These are phyloP conservation scores for Tipula confusa DNA, from an alignment of 2,888 invertebrate species.

Conservation along the genomic window DNA sequence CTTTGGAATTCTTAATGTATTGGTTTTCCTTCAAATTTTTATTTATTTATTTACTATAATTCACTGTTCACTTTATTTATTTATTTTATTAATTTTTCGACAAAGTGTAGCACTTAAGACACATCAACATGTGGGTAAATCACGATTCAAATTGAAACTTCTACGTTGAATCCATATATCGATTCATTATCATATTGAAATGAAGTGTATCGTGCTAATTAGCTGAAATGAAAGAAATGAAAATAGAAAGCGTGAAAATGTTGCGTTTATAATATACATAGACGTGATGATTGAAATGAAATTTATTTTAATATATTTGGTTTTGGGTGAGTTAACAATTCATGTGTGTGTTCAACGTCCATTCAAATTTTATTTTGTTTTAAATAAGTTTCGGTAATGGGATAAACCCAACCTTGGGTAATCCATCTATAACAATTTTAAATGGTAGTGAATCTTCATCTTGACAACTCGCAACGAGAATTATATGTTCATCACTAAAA, in stretches of 20 bases:
- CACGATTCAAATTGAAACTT: neutral
- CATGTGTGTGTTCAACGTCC: no score
- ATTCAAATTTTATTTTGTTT: no score
- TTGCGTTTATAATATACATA: neutral
- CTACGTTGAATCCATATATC: neutral
- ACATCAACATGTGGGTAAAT: neutral
- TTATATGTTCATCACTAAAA: no score
- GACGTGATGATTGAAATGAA: neutral
- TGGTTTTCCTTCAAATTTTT: neutral
- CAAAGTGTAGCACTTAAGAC: neutral
- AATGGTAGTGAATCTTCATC: no score
- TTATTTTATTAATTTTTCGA: neutral
- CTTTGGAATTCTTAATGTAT: neutral
- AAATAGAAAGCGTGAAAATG: constrained; percentile 3
- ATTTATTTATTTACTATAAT: neutral
- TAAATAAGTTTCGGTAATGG: no score
- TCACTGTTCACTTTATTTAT: neutral
- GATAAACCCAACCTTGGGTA: no score
- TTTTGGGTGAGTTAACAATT: neutral
- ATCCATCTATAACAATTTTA: no score
- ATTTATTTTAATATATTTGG: neutral
- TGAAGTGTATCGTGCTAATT: neutral
- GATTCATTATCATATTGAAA: neutral
- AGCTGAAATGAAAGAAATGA: neutral
- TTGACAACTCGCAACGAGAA: no score